Percentiles rank a stretch among this genome's conserved stretches.
Conservation (phyloP, 2,797 vertebrate genomes). For the Chelon auratus region DNA sequence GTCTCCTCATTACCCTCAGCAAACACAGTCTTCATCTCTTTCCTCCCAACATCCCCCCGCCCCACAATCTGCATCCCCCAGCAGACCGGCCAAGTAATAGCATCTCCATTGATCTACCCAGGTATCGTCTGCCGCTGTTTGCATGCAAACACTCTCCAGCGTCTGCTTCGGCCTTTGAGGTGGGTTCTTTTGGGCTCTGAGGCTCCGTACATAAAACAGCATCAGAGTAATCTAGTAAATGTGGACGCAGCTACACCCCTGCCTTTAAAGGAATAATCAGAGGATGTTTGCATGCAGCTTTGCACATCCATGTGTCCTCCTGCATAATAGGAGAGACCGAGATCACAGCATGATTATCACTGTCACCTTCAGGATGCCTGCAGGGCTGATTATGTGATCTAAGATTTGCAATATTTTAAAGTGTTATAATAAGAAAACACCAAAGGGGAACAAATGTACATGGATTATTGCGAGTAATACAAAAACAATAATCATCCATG, state of each 20-base stretch:
- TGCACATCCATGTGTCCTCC: slow-evolving; percentile 17
- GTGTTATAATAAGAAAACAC: background rate
- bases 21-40: slow-evolving; percentile 32
- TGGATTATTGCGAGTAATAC: background rate
- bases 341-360: slow-evolving; percentile 31
- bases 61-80: background rate
- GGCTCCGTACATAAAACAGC: slow-evolving; percentile 3
- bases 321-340: slow-evolving; percentile 31
- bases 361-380: slow-evolving; percentile 43
- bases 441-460: background rate
- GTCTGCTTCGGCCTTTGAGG: slow-evolving; percentile 15
- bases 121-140: slow-evolving; percentile 43
- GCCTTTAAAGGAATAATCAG: slow-evolving; percentile 53
- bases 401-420: background rate
- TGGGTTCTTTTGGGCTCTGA: slow-evolving; percentile 7
- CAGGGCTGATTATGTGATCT: background rate
- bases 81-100: slow-evolving; percentile 25
- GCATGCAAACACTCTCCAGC: slow-evolving; percentile 36
- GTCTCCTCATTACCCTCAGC: slow-evolving; percentile 48
- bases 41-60: slow-evolving; percentile 10
- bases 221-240: slow-evolving; percentile 15
- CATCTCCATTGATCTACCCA: slow-evolving; percentile 47
- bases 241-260: background rate
- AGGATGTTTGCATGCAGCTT: slow-evolving; percentile 44
- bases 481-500: background rate